Evolutionary conservation across 2,797 vertebrate species (phyloP), one percentile per base, ranked within the genome.

Genomic region (Sebastes kiyomatsui): DNA sequence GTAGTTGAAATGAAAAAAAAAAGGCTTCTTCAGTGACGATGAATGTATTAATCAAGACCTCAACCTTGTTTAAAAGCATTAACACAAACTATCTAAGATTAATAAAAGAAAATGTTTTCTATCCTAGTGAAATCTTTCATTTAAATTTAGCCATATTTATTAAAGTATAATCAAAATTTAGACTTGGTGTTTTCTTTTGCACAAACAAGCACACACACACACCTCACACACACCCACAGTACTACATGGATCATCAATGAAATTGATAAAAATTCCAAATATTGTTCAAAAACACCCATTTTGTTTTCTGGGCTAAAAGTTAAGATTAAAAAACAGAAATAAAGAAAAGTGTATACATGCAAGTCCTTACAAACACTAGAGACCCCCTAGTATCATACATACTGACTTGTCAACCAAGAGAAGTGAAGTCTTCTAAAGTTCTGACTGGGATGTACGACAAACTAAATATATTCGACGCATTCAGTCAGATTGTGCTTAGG

Each of bases 301-400:
- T 84, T 80, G 38, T 71, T 69, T 27, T 68, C 46, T 88, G 88
- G 90, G 90, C 68, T 80, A 71, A 92, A 93, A 88, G 87, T 84
- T 86, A 82, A 91, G 62, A 87, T 82, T 73, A 61, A 75, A 88
- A 92, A 93, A 88, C 78, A 81, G 23, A 85, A 87, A 82, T 67
- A 86, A 87, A 85, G 56, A 83, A 90, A 93, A 86, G 88, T 88
- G 88, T 91, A 80, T 87, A 87, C 92, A 95, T 94, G 96, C 96
- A 95, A 94, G 89, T 93, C 89, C 91, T 90, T 77, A 88, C 80
- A 91, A 94, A 88, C 88, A 91, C 83, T 84, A 91, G 79, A 90
- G 62, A 89, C 84, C 79, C 72, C 88, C 90, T 87, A 59, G 76
- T 91, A 94, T 93, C 92, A 94, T 94, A 95, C 94, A 95, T 89